Conservation (phyloP, 92 coral and sea anemone species). For the Paragorgia papillata region DNA sequence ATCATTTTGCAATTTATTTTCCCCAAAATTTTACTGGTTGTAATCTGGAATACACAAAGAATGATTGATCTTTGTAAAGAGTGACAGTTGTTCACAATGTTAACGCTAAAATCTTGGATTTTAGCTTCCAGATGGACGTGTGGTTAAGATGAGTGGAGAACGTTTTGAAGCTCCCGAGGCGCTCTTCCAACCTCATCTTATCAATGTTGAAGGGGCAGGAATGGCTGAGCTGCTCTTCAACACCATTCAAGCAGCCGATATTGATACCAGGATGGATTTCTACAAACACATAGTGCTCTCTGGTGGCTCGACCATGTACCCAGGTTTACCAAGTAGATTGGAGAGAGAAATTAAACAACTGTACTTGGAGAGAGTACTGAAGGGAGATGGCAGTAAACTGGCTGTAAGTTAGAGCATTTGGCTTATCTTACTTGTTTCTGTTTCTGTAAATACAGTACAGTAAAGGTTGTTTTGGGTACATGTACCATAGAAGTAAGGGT, state of each 20-base stretch:
- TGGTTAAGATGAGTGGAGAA: conserved; percentile 96
- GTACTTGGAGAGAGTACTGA: conserved; percentile 87
- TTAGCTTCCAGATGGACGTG: conserved; percentile 97
- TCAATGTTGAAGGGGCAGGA: conserved; percentile 95
- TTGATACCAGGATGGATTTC: conserved; percentile 91
- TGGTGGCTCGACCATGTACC: conserved; percentile 96
- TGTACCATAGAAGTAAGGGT: no score
- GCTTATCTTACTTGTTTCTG: background rate
- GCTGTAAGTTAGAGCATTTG: conserved; percentile 81
- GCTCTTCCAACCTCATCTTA: conserved; percentile 94
- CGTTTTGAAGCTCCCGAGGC: conserved; percentile 99
- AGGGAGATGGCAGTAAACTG: conserved; percentile 90
- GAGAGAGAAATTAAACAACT: conserved; percentile 95
- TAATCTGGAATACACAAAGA: no score
- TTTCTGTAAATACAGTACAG: no score
- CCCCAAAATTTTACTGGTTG: no score
- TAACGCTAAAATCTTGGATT: no score
- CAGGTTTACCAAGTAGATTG: conserved; percentile 92
- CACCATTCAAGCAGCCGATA: conserved; percentile 98
- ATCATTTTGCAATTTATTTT: no score
- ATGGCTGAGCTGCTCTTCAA: conserved; percentile 93
- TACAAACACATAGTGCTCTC: conserved; percentile 97
- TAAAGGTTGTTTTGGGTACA: no score
- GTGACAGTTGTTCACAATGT: background rate
- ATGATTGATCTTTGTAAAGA: no score